Evolutionary conservation across 2,113 vertebrate genomes (phyloP), one percentile per base, ranked within the genome.

Genomic region (Mormyrus lacerda): DNA sequence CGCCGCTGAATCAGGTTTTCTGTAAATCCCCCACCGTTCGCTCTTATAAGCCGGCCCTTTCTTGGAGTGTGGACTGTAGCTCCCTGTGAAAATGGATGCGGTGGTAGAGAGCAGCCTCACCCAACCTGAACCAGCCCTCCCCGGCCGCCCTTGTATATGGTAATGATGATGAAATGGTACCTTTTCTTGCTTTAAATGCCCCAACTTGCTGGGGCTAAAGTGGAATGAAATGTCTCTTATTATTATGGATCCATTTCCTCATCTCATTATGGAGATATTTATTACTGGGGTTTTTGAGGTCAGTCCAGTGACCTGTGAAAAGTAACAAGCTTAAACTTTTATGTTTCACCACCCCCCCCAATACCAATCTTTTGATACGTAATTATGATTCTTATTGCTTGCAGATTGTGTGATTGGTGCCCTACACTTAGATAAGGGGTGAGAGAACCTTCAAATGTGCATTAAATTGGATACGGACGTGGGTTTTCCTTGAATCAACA

Each of bases 151-250:
- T 11, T 69, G 92, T 93, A 94, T 91, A 93, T 92, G 94, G 94
- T 95, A 94, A 94, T 95, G 92, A 91, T 91, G 89, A 89, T 86
- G 93, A 93, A 93, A 93, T 94, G 92, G 92, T 91, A 76, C 69
- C 79, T 89, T 90, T 89, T 65, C 93, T 89, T 90, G 79, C 39
- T 19, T 85, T 48, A 31, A 83, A 91, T 86, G 89, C 88, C n/a
- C 51, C 45, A 6, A 87, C 48, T 91, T 82, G 91, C 91, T 92
- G 91, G 90, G 87, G 91, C 91, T 93, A 50, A 48, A 89, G 92
- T 58, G 42, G 87, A 86, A 90, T 79, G 55, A 89, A 85, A 92
- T 90, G 89, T 90, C 82, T 85, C 50, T 88, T 90, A 90, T 92
- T 87, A 79, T 88, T 1, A 55, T 61, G 89, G 51, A 92, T 93